Evolutionary conservation across 1,140 invertebrate genomes (phyloP), one percentile per base, ranked within the genome.

Genomic region (Caerostris darwini): DNA sequence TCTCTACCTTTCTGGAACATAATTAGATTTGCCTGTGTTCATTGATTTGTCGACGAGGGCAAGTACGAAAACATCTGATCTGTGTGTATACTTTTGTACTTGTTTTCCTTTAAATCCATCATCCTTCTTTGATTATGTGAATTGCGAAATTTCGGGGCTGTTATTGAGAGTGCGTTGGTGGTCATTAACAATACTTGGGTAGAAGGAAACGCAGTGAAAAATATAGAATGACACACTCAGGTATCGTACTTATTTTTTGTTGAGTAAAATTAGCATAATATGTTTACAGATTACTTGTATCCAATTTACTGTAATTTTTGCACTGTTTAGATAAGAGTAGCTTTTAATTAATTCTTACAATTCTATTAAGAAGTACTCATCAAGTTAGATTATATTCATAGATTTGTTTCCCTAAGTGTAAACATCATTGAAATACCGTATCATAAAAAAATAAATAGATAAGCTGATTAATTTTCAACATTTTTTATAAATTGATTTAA

Each of bases 91-190:
- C 71, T 50, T 77, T 77, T 77, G 71, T 77, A 77, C 71, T 77
- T 77, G 71, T 77, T 77, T 77, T 77, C 3, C 71, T 53, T 50
- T 77, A 14, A 77, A 77, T 77, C 71, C 71, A 77, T 77, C 71
- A 77, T 50, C 71, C 71, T 34, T 83, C 82, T 7, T 57, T 90
- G 89, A 90, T 90, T 90, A 90, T 90, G 89, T 90, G 89, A 90
- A 90, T 90, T 90, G 89, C 69, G 67, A 81, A 58, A 90, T 81
- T 58, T 81, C 34, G 19, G 89, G 89, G 89, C 89, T 90, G 89
- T 69, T 19, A 58, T 56, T 7, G 87, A 90, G 89, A 90, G 89
- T 90, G 89, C 89, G 69, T 77, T 81, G 89, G 89, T 81, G 89
- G 71, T 81, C 69, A 90, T 77, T 77, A 69, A 58, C 19, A 87